phyloP scores from a whole-genome alignment of 2,797 vertebrate genomes.

The Mycteria americana region DNA sequence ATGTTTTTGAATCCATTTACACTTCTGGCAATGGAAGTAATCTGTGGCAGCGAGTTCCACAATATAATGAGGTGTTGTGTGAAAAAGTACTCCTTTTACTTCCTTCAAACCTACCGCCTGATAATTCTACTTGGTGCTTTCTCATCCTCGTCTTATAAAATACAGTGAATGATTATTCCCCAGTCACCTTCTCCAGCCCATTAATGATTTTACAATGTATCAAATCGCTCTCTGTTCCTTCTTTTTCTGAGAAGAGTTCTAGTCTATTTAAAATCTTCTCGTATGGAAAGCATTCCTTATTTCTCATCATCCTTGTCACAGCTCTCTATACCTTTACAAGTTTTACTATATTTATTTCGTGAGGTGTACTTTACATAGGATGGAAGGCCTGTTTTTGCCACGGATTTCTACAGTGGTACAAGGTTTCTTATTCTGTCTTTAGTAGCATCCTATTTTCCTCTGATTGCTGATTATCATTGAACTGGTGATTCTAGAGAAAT shows the following conservation, averaged over 20 bases:
- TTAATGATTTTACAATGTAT: background rate
- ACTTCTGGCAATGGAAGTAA: slow-evolving; percentile 1
- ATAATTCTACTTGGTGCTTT: background rate
- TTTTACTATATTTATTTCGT: background rate
- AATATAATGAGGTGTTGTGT: slow-evolving; percentile 34
- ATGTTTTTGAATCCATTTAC: slow-evolving; percentile 28
- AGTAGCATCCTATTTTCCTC: background rate
- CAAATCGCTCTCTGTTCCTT: background rate
- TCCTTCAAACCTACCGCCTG: background rate
- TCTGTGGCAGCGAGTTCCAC: background rate
- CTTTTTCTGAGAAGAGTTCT: background rate
- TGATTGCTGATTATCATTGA: background rate
- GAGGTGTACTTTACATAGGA: background rate
- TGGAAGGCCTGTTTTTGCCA: background rate
- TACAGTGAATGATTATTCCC: slow-evolving; percentile 12
- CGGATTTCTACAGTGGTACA: background rate
- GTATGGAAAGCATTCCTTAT: background rate
- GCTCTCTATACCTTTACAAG: background rate
- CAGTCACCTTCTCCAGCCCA: background rate
- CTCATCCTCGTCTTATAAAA: background rate
- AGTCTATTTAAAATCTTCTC: slow-evolving; percentile 13
- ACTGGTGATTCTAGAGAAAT: background rate
- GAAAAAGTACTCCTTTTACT: slow-evolving; percentile 15
- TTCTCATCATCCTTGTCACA: background rate
- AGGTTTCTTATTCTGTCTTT: background rate